Evolutionary conservation across 2,888 invertebrate species (phyloP).

Genomic region (Crocallis elinguaria): DNA sequence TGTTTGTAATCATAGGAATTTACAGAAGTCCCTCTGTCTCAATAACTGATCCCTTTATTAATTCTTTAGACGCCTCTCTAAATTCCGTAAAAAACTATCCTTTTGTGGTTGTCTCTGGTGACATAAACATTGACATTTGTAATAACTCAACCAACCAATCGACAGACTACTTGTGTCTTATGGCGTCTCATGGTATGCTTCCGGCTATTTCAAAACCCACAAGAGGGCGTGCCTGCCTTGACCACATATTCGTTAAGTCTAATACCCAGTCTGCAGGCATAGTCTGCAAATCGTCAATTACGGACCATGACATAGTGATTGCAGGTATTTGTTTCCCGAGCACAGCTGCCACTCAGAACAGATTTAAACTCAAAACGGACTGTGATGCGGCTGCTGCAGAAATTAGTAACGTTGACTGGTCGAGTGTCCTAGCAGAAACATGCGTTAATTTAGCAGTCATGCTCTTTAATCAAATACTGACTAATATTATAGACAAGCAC

Average conservation of each 20-base stretch:
- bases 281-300: neutral
- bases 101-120: neutral
- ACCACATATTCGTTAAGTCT: neutral
- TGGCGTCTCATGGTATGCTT: neutral
- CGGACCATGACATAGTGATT: neutral
- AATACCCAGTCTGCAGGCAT: neutral
- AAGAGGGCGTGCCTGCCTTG: neutral
- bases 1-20: neutral
- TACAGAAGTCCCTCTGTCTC: neutral
- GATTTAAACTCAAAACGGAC: neutral
- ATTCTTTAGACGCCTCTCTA: neutral
- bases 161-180: neutral
- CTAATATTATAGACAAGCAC: no score
- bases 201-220: neutral
- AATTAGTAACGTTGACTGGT: neutral
- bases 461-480: no score
- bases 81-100: neutral
- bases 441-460: no score
- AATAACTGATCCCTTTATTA: neutral
- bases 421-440: no score
- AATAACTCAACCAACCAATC: neutral
- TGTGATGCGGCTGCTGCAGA: neutral
- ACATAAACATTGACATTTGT: neutral
- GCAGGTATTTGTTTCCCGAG: neutral
- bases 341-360: no score